These are phyloP conservation scores for Eupithecia tripunctaria DNA, from an alignment of 2,888 invertebrate genomes.

Conservation along the genomic window DNA sequence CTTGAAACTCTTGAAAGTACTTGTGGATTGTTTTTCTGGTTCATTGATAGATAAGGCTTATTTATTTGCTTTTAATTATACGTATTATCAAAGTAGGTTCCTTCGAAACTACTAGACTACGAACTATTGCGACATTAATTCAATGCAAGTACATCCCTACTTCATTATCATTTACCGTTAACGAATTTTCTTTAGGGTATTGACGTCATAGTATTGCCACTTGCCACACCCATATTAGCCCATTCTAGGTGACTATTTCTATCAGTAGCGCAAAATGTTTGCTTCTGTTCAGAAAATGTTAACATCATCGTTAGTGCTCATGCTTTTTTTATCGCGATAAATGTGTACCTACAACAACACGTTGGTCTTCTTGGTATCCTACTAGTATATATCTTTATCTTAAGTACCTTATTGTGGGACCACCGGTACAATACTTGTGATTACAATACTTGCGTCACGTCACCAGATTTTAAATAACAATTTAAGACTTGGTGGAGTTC, in stretches of 20 bases:
- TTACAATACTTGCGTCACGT: too few relatives aligned
- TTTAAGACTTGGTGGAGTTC: neutral
- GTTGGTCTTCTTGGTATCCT: neutral
- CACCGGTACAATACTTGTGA: neutral
- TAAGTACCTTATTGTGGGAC: too few relatives aligned
- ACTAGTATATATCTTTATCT: neutral
- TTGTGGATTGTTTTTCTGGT: slow-evolving; percentile 21
- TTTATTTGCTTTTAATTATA: slow-evolving; percentile 14
- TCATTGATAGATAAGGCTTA: slow-evolving; percentile 9
- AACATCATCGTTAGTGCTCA: neutral
- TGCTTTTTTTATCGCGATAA: neutral
- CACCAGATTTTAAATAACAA: neutral
- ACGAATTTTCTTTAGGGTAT: neutral
- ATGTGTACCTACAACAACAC: neutral
- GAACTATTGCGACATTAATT: neutral
- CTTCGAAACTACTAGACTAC: neutral
- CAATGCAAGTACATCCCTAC: neutral
- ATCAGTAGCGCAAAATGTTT: neutral
- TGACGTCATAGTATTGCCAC: neutral
- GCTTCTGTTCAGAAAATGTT: neutral
- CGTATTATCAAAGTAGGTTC: neutral
- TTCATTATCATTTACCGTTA: neutral
- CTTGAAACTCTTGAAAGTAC: slow-evolving; percentile 28
- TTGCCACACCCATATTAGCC: slow-evolving; percentile 11
- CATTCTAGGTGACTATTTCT: slow-evolving; percentile 2